Conservation (phyloP, 2,113 vertebrate species). For the Vulpes lagopus region DNA sequence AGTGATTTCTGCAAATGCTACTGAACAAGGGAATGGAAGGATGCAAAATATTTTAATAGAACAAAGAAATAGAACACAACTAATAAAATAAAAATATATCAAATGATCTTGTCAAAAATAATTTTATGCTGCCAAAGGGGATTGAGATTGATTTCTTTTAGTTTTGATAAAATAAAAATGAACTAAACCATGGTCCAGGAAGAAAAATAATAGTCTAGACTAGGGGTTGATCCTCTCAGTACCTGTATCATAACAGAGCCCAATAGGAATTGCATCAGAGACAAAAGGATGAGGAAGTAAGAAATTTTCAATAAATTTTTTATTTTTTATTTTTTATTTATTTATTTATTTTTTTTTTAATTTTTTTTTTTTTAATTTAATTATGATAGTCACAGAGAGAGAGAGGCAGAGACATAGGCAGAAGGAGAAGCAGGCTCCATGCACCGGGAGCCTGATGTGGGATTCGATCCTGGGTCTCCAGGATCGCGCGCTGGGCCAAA, state of each 20-base stretch:
- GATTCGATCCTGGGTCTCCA: too few species aligned
- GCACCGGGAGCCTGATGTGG: too few species aligned
- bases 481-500: too few species aligned
- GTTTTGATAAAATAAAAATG: neutral
- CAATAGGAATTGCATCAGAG: accelerated
- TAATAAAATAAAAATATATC: neutral
- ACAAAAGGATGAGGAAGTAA: neutral
- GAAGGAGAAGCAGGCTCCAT: too few species aligned
- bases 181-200: neutral
- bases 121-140: slow-evolving; percentile 5
- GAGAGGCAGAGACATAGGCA: too few species aligned
- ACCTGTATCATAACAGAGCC: neutral
- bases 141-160: neutral
- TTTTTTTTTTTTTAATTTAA: too few species aligned
- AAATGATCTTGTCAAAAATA: neutral
- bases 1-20: neutral
- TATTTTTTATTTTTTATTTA: too few species aligned
- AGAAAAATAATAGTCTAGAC: neutral
- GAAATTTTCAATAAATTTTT: neutral
- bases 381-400: too few species aligned
- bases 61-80: neutral
- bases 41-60: neutral
- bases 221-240: neutral
- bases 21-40: neutral
- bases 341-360: too few species aligned